Conservation (phyloP, 2,113 vertebrate genomes). For the Muscicapa adusta region DNA sequence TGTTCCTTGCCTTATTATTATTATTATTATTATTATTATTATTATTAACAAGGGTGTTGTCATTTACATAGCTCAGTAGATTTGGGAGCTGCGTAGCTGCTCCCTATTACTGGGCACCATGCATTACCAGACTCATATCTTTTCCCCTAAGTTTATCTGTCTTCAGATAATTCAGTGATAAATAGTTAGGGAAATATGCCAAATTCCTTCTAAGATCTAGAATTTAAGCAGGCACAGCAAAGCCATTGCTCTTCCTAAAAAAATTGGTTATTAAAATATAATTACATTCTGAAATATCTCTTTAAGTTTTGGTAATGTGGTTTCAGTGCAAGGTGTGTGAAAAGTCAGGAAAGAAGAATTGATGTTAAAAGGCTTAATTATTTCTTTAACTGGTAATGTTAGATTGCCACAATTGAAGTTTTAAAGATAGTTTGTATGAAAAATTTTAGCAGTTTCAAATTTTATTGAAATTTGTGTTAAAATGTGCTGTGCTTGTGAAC, state of each 20-base stretch:
- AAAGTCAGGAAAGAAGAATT: background rate
- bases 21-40: background rate
- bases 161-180: background rate
- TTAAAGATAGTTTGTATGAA: background rate
- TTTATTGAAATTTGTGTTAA: background rate
- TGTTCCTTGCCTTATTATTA: background rate
- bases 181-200: background rate
- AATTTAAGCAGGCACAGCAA: background rate
- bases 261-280: background rate
- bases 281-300: background rate
- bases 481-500: background rate
- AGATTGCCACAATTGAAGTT: background rate
- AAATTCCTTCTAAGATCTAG: background rate
- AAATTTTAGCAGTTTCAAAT: background rate
- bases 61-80: accelerated
- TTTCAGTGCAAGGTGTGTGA: background rate
- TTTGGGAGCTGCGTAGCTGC: background rate
- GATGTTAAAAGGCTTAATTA: background rate
- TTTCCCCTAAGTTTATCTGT: background rate
- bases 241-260: background rate
- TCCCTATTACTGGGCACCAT: background rate
- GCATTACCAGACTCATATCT: accelerated
- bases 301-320: background rate
- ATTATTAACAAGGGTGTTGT: background rate
- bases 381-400: background rate